Conservation (phyloP, 2,797 vertebrate genomes). For the Netta rufina region DNA sequence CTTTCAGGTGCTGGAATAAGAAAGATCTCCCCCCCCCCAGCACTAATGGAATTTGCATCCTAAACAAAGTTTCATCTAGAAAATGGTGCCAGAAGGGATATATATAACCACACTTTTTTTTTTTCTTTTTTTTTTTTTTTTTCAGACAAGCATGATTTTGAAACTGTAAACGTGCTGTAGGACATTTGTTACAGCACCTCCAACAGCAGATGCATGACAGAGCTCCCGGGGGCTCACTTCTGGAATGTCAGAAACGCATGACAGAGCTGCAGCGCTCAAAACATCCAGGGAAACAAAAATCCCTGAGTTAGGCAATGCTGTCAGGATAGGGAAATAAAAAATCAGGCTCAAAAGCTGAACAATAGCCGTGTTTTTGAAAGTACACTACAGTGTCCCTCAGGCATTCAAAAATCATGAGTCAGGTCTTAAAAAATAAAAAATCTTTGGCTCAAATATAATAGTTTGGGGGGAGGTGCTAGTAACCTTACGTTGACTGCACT, state of each 20-base stretch:
- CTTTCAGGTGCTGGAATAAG: background rate
- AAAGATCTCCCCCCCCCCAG: background rate
- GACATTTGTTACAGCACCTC: background rate
- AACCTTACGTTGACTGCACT: background rate
- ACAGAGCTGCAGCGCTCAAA: background rate
- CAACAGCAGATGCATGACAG: background rate
- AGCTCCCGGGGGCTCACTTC: background rate
- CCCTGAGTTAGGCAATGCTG: slow-evolving; percentile 22
- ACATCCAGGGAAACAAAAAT: background rate
- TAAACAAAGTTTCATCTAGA: background rate
- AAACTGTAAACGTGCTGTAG: background rate
- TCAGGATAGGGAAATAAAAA: slow-evolving; percentile 18
- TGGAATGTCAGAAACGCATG: slow-evolving; percentile 24
- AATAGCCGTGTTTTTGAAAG: slow-evolving; percentile 33
- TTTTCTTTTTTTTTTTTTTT: no score
- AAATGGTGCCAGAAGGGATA: background rate
- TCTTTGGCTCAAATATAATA: background rate
- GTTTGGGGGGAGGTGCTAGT: background rate
- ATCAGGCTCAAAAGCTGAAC: background rate
- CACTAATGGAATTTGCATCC: background rate
- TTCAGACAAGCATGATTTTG: background rate
- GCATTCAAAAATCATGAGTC: slow-evolving; percentile 14
- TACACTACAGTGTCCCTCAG: background rate
- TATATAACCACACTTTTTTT: background rate
- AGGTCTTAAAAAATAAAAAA: background rate